phyloP scores from a whole-genome alignment of 2,113 vertebrate species.

The Petroica traversi region DNA sequence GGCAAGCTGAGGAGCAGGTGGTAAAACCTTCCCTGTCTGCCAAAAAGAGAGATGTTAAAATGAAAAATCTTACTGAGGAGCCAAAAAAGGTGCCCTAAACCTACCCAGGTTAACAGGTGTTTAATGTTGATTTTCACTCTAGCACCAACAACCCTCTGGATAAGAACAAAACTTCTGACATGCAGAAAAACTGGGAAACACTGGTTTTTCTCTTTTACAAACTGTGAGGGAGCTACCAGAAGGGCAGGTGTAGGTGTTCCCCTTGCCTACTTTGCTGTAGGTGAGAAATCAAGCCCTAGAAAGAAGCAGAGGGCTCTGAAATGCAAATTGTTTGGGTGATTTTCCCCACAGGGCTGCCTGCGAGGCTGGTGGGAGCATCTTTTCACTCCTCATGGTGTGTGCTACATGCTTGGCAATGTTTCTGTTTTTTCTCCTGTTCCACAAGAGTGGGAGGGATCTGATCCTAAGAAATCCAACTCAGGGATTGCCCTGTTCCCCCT shows the following conservation, averaged over 20 bases:
- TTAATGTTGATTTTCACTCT: not conserved
- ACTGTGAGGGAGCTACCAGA: not conserved
- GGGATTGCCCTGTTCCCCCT: not conserved
- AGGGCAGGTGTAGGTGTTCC: not conserved
- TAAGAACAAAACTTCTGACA: not conserved
- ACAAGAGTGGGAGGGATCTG: not conserved
- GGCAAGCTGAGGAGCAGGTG: not conserved
- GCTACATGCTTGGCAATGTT: not conserved
- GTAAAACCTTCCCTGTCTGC: not conserved
- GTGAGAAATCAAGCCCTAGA: not conserved
- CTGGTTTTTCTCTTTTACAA: not conserved
- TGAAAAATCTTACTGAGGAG: not conserved
- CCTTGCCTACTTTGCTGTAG: not conserved
- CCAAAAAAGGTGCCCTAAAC: not conserved
- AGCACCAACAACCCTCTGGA: not conserved
- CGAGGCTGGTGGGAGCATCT: accelerated
- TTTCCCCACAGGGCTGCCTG: not conserved
- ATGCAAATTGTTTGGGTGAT: not conserved
- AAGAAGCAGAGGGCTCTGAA: not conserved
- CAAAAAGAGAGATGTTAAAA: not conserved
- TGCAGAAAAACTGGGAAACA: not conserved
- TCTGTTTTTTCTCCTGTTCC: not conserved
- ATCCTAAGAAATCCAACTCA: not conserved
- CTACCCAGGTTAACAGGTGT: not conserved
- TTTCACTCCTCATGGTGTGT: not conserved